These are phyloP conservation scores for Podargus strigoides DNA, from an alignment of 2,797 vertebrate species.

Conservation along the genomic window DNA sequence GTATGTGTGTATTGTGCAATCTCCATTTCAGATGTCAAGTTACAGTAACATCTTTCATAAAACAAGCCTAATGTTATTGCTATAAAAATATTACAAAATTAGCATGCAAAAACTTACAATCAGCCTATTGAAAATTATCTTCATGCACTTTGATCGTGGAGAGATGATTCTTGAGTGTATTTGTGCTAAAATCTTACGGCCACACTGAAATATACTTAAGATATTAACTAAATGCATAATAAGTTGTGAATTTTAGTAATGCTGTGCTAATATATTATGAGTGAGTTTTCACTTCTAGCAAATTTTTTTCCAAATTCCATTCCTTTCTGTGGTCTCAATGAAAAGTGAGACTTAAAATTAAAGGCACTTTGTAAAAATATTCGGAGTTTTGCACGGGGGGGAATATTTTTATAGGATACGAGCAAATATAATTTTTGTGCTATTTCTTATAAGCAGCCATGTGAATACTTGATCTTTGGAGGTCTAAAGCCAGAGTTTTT, in stretches of 20 bases:
- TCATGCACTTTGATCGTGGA: neutral
- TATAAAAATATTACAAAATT: neutral
- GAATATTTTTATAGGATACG: neutral
- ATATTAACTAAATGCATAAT: too few relatives aligned
- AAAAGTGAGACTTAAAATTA: neutral
- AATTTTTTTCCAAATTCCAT: accelerated
- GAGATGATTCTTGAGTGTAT: neutral
- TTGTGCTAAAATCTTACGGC: neutral
- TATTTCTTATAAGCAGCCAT: neutral
- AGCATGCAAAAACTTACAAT: neutral
- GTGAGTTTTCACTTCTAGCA: neutral
- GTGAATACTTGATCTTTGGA: neutral
- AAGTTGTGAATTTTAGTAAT: neutral
- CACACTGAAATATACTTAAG: neutral
- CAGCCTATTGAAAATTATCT: neutral
- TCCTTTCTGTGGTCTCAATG: neutral
- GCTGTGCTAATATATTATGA: neutral
- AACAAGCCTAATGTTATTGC: neutral
- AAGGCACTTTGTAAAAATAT: neutral
- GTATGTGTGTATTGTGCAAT: neutral
- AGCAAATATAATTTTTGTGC: neutral
- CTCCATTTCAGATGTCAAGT: neutral
- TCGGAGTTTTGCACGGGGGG: neutral
- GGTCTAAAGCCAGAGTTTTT: neutral
- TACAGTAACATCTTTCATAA: neutral